Base-by-base conservation (phyloP, 2,888 invertebrate species). In the Metellina segmentata region DNA sequence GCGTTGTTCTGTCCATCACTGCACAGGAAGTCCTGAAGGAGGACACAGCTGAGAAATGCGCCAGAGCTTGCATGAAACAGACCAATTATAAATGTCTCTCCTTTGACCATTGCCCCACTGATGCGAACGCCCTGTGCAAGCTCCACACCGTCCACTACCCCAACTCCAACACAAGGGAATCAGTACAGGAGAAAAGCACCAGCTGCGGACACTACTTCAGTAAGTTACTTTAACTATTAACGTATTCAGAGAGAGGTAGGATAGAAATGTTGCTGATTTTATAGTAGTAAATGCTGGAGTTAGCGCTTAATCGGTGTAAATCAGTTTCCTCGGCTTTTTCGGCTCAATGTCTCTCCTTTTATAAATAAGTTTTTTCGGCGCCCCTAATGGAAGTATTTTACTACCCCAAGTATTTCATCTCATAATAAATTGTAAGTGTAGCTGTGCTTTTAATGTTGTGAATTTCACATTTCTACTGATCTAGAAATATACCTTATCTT, bases 171-270 rank as follows among this genome's bases (percentile, higher is more conserved):
- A 51, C 69, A 6, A 77, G 81, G 20, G 85, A 90, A 71, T 19
- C 16, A 6, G n/a, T 53, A 6, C 53, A 72, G 20, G 53, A 20
- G 11, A 89, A 53, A 52, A 81, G 83, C 11, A 16, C 82, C 53
- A 88, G 16, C 19, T 92, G 92, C 19, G 90, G 90, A 20, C 92
- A 92, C 51, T 92, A 92, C 13, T 70, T 72, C 48, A 82, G 92
- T 92, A 70, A 92, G 92, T 78, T 8, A 16, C 19, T 20, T 52
- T 52, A 11, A 16, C 49, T 11, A n/a, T 48, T 7, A 6, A 9
- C 19, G 19, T 34, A 5, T 11, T 6, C 9, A 20, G 9, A 11
- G 6, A 8, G 48, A 8, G 34, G 11, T 6, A 13, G 4, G 48
- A 11, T 0, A n/a, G n/a, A n/a, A n/a, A 1, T 6, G 0, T 69